Evolutionary conservation across 2,113 vertebrate species (phyloP), one percentile per base, ranked within the genome.

Genomic region (Mastomys natalensis): DNA sequence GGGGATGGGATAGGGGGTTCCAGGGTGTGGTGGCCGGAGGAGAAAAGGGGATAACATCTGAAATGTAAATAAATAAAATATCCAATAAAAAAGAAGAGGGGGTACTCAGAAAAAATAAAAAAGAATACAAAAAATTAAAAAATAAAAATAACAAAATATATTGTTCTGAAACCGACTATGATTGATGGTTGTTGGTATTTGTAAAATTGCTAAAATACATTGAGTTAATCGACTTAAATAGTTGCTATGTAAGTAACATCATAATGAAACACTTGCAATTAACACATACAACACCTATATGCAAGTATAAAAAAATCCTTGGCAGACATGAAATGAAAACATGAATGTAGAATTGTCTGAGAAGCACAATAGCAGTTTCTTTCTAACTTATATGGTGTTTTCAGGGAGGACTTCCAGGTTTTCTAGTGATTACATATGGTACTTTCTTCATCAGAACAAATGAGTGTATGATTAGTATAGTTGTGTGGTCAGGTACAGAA

Each of bases 321-420:
- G 26, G 5, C 37, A 62, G 4, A 3, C 53, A 70, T 51, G 6
- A 58, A 77, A 96, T 70, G 19, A 89, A 53, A 66, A 37, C 45
- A 12, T 58, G 48, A 72, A 72, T 24, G 64, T 37, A 34, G 9
- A 11, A 13, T 80, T 68, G 4, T 26, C 48, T 58, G 22, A 91
- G 7, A 11, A 60, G 1, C 1, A 45, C 9, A 15, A 31, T 53
- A 24, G 21, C 45, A 80, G 1, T 62, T 86, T 16, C 86, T 76
- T 91, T 89, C 31, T 58, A 76, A 0, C 1, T 0, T 2, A 48
- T 1, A 3, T 19, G 2, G 16, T 48, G 4, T 45, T 15, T 62
- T 51, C 0, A 40, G 68, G 24, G 13, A 10, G 3, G 13, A 31
- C 6, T 84, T 91, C 17, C 26, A 72, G 48, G 48, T 73, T 45